These are phyloP conservation scores for Trochalopteron elliotii DNA, from an alignment of 2,113 vertebrate genomes.

Conservation along the genomic window DNA sequence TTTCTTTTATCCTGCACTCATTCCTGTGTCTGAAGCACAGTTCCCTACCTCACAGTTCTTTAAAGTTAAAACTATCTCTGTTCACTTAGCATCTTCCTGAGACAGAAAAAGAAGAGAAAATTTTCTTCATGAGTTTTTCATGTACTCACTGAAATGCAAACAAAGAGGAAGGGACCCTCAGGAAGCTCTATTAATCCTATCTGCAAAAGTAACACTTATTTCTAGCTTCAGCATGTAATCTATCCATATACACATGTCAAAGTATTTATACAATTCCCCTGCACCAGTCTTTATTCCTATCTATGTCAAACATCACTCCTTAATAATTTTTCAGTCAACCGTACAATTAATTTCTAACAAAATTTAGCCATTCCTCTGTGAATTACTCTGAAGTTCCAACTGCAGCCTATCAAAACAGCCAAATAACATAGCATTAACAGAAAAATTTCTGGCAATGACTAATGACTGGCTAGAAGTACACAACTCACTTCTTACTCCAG, in stretches of 20 bases:
- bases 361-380: not conserved
- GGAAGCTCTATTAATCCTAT: not conserved
- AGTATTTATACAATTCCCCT: not conserved
- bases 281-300: not conserved
- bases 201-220: not conserved
- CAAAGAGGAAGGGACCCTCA: not conserved
- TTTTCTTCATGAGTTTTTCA: not conserved
- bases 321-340: not conserved
- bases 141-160: not conserved
- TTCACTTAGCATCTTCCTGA: not conserved
- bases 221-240: not conserved
- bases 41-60: not conserved
- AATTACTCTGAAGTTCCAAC: not conserved
- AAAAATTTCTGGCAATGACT: not conserved
- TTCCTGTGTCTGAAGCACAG: not conserved
- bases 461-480: not conserved
- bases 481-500: not conserved
- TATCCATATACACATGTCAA: not conserved
- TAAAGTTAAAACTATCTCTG: not conserved
- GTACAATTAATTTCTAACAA: not conserved
- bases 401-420: not conserved
- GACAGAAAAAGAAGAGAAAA: not conserved
- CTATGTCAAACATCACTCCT: not conserved
- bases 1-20: not conserved
- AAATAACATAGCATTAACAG: not conserved